Percentiles rank a stretch among this genome's conserved stretches.
Conservation (phyloP, 1,140 invertebrate genomes). For the Elymnias hypermnestra region DNA sequence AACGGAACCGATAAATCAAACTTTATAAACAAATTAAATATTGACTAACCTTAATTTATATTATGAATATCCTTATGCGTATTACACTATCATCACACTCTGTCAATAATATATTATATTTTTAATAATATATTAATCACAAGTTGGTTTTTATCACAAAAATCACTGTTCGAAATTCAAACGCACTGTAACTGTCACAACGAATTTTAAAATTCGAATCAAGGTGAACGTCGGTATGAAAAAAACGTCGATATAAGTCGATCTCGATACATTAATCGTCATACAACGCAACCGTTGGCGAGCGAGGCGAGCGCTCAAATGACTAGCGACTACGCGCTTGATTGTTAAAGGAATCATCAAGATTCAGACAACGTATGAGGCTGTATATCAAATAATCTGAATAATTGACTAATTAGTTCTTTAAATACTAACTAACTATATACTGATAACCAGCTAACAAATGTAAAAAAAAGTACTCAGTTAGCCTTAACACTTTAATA, state of each 20-base stretch:
- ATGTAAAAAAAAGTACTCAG: too few species aligned
- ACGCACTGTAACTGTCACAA: slow-evolving; percentile 24
- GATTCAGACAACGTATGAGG: slow-evolving; percentile 13
- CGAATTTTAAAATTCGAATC: slow-evolving; percentile 17
- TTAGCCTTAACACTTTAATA: too few species aligned
- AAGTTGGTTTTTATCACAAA: not conserved
- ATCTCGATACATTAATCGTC: slow-evolving; percentile 16
- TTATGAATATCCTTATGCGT: slow-evolving; percentile 18
- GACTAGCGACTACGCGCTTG: slow-evolving; percentile 24
- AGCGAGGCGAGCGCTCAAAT: slow-evolving; percentile 55
- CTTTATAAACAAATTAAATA: slow-evolving; percentile 14
- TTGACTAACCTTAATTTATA: slow-evolving; percentile 31
- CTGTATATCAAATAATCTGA: slow-evolving; percentile 25
- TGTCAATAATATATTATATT: not conserved
- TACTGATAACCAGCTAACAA: too few species aligned
- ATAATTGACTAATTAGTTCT: slow-evolving; percentile 30
- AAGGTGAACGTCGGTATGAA: slow-evolving; percentile 15
- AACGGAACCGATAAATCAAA: slow-evolving; percentile 28
- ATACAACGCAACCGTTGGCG: slow-evolving; percentile 37
- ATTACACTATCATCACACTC: slow-evolving; percentile 10
- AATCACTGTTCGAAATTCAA: slow-evolving; percentile 14
- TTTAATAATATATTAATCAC: not conserved
- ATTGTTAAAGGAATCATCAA: slow-evolving; percentile 24
- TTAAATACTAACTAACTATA: too few species aligned
- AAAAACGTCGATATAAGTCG: slow-evolving; percentile 35